Evolutionary conservation across 2,113 vertebrate species (phyloP).

Genomic region (Tyrannus savana): DNA sequence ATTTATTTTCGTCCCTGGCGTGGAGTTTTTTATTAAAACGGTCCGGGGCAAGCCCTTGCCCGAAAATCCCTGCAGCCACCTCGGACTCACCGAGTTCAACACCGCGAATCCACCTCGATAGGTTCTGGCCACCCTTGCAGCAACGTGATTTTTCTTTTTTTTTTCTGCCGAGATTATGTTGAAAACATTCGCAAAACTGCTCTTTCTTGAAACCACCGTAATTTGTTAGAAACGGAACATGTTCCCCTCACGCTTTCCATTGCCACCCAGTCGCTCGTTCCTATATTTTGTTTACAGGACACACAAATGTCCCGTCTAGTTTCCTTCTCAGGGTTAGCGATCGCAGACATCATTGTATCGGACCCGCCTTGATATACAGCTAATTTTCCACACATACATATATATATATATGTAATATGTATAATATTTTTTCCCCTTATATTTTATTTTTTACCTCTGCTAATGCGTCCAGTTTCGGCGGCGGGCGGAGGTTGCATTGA

Average conservation of each 20-base stretch:
- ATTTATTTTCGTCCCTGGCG: background rate
- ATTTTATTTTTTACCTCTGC: background rate
- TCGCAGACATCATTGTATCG: fast-evolving
- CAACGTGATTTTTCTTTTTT: background rate
- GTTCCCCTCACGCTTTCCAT: background rate
- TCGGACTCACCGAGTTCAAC: background rate
- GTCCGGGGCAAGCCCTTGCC: background rate
- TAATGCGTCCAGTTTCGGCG: background rate
- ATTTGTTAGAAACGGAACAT: background rate
- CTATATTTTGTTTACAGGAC: background rate
- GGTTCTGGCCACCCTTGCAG: background rate
- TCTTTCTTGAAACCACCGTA: background rate
- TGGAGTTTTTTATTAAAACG: background rate
- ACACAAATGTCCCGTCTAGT: background rate
- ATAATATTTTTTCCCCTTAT: background rate
- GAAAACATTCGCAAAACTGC: background rate
- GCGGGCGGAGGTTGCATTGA: background rate
- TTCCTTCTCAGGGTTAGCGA: background rate
- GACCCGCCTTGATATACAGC: background rate
- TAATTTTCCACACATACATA: background rate
- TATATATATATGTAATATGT: background rate
- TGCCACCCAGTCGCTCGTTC: background rate
- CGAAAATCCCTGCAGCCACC: background rate
- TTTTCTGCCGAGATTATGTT: background rate
- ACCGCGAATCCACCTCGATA: background rate